Evolutionary conservation across 2,888 invertebrate species (phyloP), one percentile per base, ranked within the genome.

Genomic region (Amblyjoppa proteus): DNA sequence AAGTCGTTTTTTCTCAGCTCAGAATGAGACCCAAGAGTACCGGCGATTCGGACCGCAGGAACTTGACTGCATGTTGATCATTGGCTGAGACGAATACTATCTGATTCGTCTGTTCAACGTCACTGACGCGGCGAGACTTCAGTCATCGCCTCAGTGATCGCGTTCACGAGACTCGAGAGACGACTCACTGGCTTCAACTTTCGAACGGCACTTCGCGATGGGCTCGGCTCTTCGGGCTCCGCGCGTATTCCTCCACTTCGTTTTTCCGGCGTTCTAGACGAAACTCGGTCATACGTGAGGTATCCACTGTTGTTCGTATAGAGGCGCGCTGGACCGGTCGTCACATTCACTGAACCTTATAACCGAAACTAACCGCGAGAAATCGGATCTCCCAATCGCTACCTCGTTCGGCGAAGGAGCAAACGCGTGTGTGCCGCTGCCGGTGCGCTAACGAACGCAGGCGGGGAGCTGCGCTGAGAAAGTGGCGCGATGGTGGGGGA

Each of bases 351-450:
- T 41, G 34, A 34, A 25, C 16, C 61, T 69, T 34, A 61, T 20
- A 20, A 20, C 45, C 28, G 56, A 64, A 56, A 41, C 81, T 38
- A 25, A 38, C 51, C 41, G 49, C 53, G 56, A 53, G 28, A 16
- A 73, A 69, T 13, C 20, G 38, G 0, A 75, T 71, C 76, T 64
- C 68, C 68, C 28, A 28, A 31, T 58, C 85, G 25, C 61, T 41
- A 89, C 86, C 87, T 87, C 87, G 78, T 87, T 88, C 89, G 88
- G 75, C 90, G 88, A 87, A 89, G 88, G 88, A 86, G 68, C 87
- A 87, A 88, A 88, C 90, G 89, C 90, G 89, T 89, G 89, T 90
- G 88, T 89, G 89, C 85, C 88, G 87, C 87, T 81, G 85, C 84
- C 83, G 80, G 83, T 81, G 83, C 69, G 83, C 83, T 83, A 81